Evolutionary conservation across 1,140 invertebrate genomes (phyloP).

Genomic region (Caerostris darwini): DNA sequence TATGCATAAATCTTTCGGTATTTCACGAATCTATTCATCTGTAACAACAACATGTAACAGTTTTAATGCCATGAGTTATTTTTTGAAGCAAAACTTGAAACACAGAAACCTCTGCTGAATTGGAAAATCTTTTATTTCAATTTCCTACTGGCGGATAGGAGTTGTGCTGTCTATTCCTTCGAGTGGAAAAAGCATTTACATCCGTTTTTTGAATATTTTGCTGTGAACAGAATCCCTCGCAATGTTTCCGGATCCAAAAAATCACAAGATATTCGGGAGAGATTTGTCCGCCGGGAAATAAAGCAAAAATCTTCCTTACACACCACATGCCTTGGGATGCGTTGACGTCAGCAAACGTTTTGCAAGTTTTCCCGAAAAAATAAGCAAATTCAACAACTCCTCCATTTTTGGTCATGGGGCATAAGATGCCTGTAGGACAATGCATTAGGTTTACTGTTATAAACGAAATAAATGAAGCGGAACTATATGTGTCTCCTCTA

Average conservation of each 20-base stretch:
- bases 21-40: too few species aligned
- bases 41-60: too few species aligned
- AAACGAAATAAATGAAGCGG: too few species aligned
- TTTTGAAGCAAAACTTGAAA: not conserved
- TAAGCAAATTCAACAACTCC: not conserved
- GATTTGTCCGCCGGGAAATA: constrained; percentile 7
- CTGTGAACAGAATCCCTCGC: not conserved
- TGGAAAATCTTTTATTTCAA: not conserved
- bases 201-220: not conserved
- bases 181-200: constrained; percentile 1
- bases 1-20: too few species aligned
- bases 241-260: not conserved
- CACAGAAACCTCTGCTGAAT: not conserved
- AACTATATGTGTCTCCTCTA: too few species aligned
- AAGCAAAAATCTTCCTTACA: not conserved
- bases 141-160: not conserved
- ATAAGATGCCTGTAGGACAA: not conserved
- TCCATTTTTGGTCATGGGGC: not conserved
- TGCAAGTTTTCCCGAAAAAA: not conserved
- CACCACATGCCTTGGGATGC: not conserved
- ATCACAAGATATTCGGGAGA: not conserved
- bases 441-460: too few species aligned
- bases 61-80: too few species aligned
- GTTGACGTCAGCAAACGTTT: not conserved
- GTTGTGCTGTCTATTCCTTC: not conserved